Evolutionary conservation across 2,888 invertebrate species (phyloP).

Genomic region (Hoplodrina ambigua): DNA sequence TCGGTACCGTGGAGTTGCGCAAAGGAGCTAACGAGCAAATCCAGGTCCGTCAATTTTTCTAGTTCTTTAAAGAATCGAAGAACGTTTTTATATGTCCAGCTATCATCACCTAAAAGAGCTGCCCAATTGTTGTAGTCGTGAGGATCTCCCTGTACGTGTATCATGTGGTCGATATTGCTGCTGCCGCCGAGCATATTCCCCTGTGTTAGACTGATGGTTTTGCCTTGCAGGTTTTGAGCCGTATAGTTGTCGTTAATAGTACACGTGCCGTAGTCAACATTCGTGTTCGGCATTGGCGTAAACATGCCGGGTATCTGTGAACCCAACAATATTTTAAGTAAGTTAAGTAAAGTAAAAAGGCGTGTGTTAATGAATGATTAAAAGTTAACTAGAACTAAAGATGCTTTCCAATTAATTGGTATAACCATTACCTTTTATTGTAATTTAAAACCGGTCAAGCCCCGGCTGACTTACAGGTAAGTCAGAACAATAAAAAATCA

Average conservation of each 20-base stretch:
- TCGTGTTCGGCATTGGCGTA: slow-evolving; percentile 54
- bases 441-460: too few species aligned
- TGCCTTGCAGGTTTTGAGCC: slow-evolving; percentile 53
- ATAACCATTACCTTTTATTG: too few species aligned
- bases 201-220: slow-evolving; percentile 54
- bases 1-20: slow-evolving; percentile 40
- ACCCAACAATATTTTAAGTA: neutral
- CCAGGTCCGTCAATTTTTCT: slow-evolving; percentile 66
- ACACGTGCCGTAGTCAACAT: slow-evolving; percentile 66
- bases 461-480: too few species aligned
- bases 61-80: slow-evolving; percentile 68
- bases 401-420: too few species aligned
- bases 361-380: too few species aligned
- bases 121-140: slow-evolving; percentile 71
- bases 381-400: neutral
- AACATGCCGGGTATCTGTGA: slow-evolving; percentile 70
- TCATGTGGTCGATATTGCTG: slow-evolving; percentile 66
- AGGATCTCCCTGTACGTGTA: slow-evolving; percentile 64
- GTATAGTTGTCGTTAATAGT: slow-evolving; percentile 65
- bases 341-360: neutral
- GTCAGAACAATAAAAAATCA: too few species aligned
- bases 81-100: slow-evolving; percentile 67
- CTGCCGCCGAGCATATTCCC: slow-evolving; percentile 77
- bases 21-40: slow-evolving; percentile 37
- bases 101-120: slow-evolving; percentile 54